These are phyloP conservation scores for Esox niger DNA, from an alignment of 2,113 vertebrate genomes.

Conservation along the genomic window DNA sequence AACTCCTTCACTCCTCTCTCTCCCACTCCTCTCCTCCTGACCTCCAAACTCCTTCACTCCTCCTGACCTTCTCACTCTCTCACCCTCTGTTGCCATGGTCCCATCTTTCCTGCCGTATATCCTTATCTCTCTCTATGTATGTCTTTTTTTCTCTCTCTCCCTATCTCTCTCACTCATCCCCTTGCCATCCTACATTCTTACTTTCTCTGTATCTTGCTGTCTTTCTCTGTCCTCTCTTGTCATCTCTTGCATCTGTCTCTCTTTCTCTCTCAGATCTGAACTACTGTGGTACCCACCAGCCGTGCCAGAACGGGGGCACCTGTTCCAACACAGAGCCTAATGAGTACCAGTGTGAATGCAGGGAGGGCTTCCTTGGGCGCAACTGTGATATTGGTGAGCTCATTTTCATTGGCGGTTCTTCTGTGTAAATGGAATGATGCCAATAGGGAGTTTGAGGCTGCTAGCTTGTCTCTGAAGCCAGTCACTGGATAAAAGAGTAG, in stretches of 20 bases:
- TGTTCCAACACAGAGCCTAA: constrained; percentile 80
- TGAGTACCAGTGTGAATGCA: constrained; percentile 78
- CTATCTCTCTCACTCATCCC: no score
- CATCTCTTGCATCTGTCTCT: neutral
- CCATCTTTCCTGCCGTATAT: neutral
- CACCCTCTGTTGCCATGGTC: neutral
- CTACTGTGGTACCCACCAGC: constrained; percentile 78
- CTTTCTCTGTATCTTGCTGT: neutral
- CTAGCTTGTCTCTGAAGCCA: neutral
- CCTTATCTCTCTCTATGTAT: neutral
- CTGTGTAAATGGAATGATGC: neutral
- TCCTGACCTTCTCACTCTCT: neutral
- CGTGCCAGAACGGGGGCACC: constrained; percentile 76
- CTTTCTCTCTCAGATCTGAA: constrained; percentile 70
- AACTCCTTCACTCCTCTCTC: no score
- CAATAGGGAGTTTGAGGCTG: neutral
- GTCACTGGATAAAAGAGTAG: no score
- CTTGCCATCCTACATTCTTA: no score
- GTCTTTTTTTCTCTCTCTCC: neutral
- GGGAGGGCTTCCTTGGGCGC: constrained; percentile 73
- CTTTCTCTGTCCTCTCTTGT: neutral
- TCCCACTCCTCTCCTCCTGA: no score
- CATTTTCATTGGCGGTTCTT: neutral
- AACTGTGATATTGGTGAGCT: constrained; percentile 76
- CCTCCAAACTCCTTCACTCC: neutral